phyloP scores from a whole-genome alignment of 2,797 vertebrate genomes.

The Bufotes viridis region DNA sequence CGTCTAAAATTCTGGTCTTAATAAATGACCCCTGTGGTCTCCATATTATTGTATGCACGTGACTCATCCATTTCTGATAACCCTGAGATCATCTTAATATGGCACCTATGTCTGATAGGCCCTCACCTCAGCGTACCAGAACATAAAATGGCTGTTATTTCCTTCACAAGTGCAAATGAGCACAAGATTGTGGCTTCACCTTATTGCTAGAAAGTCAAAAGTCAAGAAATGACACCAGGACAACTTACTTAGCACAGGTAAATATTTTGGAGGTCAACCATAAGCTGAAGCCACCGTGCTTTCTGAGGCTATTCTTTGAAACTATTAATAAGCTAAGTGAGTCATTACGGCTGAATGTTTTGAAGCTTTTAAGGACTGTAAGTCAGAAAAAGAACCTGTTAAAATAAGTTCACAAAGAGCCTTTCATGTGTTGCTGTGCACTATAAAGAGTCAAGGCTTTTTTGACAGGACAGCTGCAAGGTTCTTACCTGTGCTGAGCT shows the following conservation, averaged over 20 bases:
- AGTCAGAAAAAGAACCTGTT: conserved; percentile 46
- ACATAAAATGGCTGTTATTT: background rate
- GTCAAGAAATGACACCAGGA: background rate
- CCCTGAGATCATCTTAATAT: background rate
- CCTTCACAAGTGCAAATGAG: background rate
- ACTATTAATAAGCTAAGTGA: conserved; percentile 51
- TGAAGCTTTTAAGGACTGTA: conserved; percentile 23
- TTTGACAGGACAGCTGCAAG: conserved; percentile 61
- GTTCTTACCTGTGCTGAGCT: conserved; percentile 47
- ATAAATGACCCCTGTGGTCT: too few species aligned
- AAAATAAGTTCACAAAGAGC: conserved; percentile 51
- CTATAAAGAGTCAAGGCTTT: background rate
- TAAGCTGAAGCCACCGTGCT: background rate
- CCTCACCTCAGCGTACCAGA: background rate
- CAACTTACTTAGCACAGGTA: conserved; percentile 21
- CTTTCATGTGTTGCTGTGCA: conserved; percentile 25
- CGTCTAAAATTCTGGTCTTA: too few species aligned
- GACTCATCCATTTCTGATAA: background rate
- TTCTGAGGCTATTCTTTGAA: conserved; percentile 35
- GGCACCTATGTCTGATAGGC: background rate
- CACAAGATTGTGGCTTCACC: background rate
- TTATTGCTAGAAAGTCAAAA: background rate
- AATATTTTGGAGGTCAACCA: background rate
- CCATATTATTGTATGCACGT: background rate
- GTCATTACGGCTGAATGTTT: conserved; percentile 38